Percentiles rank a stretch among this genome's conserved stretches.
phyloP scores from a whole-genome alignment of 2,888 invertebrate genomes.

The Drosophila prolongata region DNA sequence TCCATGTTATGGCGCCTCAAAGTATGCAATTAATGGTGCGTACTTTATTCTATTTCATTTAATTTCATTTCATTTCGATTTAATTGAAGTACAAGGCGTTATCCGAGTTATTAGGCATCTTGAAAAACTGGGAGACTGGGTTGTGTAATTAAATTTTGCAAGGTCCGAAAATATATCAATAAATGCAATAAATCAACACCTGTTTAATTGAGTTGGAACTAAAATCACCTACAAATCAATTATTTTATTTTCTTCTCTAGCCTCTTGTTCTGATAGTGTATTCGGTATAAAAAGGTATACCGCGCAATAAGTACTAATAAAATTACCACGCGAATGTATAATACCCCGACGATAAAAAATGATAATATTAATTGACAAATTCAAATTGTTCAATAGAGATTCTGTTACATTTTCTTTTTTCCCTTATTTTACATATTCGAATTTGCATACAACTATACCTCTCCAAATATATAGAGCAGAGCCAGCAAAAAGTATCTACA shows the following conservation, averaged over 20 bases:
- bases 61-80: slow-evolving; percentile 4
- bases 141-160: slow-evolving; percentile 4
- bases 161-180: slow-evolving; percentile 7
- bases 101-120: not conserved
- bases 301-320: slow-evolving; percentile 38
- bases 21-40: slow-evolving; percentile 58
- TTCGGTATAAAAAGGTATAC: slow-evolving; percentile 60
- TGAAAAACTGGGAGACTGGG: slow-evolving; percentile 8
- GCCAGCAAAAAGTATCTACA: slow-evolving; percentile 7
- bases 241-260: slow-evolving; percentile 15
- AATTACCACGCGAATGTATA: not conserved
- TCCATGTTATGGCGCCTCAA: slow-evolving; percentile 40
- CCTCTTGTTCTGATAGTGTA: slow-evolving; percentile 33
- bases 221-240: not conserved
- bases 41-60: slow-evolving; percentile 26
- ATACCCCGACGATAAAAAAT: slow-evolving; percentile 1
- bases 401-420: not conserved
- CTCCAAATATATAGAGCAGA: slow-evolving; percentile 28
- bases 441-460: slow-evolving; percentile 55
- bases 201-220: slow-evolving; percentile 6
- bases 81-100: not conserved
- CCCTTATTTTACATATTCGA: slow-evolving; percentile 22
- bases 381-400: too few species aligned
- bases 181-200: slow-evolving; percentile 16
- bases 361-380: too few species aligned